Evolutionary conservation across 2,888 invertebrate species (phyloP), one percentile per base, ranked within the genome.

Genomic region (Sinohyriopsis cumingii): DNA sequence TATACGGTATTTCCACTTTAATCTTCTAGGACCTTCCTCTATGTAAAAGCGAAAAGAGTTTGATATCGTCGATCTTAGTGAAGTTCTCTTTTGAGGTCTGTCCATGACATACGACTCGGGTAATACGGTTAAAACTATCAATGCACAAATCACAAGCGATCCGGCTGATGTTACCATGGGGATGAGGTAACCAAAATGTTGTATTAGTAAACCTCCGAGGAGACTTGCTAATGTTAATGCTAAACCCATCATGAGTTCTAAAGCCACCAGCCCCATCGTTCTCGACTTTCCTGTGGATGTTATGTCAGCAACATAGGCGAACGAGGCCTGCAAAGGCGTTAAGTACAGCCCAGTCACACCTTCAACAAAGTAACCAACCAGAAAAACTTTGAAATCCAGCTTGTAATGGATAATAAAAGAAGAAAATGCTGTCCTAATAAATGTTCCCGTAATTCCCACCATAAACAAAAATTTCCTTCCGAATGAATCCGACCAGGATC

Each of bases 401-500:
- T 78, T 67, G 69, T 76, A 82, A 70, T 78, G 67, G 53, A 81
- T 76, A 24, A 81, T 72, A 4, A 75, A 61, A 22, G 69, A 56
- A 24, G 73, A 65, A 0, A 72, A 33, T 18, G 55, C 33, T 53
- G 64, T 56, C 24, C 74, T 61, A 19, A 79, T 6, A 1, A 77
- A 56, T 25, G 65, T 69, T 5, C 80, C 76, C 0, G 67, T 59
- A 7, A 69, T 65, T 7, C 68, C 73, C 3, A 73, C 20, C 1
- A 81, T 63, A 57, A 81, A 68, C 25, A 82, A 55, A 25, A 78
- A 68, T 59, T 72, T 75, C 1, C 83, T 69, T 3, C 81, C 80
- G 18, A 79, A 22, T 12, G 56, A 55, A 64, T 76, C 78, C 15
- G 83, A 78, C 54, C 70, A 75, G 5, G 80, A 72, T 18, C 77